Conservation (phyloP, 2,797 vertebrate species). For the Pangasius djambal region DNA sequence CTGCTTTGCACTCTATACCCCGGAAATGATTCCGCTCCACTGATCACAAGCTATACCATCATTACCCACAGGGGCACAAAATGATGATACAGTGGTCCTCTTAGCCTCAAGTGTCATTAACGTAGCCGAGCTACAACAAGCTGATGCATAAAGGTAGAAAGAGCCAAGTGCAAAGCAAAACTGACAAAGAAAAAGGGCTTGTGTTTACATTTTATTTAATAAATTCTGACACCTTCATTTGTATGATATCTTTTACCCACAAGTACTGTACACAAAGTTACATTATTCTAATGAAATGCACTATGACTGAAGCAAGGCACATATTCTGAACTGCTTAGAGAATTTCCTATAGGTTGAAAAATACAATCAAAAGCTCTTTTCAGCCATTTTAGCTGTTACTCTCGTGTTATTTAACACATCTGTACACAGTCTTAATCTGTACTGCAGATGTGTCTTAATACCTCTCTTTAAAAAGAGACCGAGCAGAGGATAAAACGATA, state of each 20-base stretch:
- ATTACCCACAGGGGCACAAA: slow-evolving; percentile 28
- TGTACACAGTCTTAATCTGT: background rate
- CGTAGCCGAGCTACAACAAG: background rate
- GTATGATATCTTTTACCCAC: background rate
- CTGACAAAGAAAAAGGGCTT: background rate
- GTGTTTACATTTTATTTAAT: slow-evolving; percentile 44
- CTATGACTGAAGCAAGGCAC: slow-evolving; percentile 6
- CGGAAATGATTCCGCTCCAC: background rate
- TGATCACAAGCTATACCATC: background rate
- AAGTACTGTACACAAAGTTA: background rate
- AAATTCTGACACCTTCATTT: slow-evolving; percentile 1
- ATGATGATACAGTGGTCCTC: slow-evolving; percentile 20
- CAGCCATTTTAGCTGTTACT: background rate
- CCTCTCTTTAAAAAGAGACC: background rate
- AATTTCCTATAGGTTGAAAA: background rate
- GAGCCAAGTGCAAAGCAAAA: background rate
- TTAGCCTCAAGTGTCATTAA: background rate
- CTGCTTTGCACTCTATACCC: background rate
- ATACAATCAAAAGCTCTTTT: background rate
- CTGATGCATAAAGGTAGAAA: background rate
- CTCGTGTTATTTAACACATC: background rate
- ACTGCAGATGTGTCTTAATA: background rate
- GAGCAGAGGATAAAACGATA: background rate
- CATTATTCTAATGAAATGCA: background rate
- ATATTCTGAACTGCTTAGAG: background rate